phyloP scores from a whole-genome alignment of 1,140 invertebrate genomes.

The Drosophila erecta region DNA sequence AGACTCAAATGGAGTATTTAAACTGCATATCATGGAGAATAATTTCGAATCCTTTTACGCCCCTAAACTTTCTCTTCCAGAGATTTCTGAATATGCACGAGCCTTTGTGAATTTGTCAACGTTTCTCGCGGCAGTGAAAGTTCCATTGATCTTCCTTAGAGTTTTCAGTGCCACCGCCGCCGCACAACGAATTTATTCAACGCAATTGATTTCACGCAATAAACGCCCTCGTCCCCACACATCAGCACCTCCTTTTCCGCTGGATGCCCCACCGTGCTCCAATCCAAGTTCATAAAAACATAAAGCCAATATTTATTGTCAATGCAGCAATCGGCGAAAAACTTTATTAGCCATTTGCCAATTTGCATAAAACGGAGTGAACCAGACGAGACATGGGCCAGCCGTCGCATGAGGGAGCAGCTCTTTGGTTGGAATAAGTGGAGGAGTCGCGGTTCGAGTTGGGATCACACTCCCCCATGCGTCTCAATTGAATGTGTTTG shows the following conservation, averaged over 20 bases:
- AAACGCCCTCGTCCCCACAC: conserved; percentile 43
- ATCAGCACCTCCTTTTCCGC: conserved; percentile 37
- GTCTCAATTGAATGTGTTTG: conserved; percentile 22
- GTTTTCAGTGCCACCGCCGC: conserved; percentile 15
- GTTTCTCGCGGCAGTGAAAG: conserved; percentile 33
- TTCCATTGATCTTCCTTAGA: conserved; percentile 39
- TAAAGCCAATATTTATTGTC: conserved; percentile 68
- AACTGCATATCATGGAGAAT: too few relatives aligned
- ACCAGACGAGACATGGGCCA: conserved; percentile 18
- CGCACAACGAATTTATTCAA: conserved; percentile 35
- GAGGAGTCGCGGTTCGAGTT: conserved; percentile 11
- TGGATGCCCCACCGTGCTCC: conserved; percentile 1
- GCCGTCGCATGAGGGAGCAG: conserved; percentile 6
- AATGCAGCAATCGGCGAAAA: conserved; percentile 35
- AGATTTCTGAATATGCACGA: conserved; percentile 5
- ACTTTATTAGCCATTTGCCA: conserved; percentile 72
- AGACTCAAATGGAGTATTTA: too few relatives aligned
- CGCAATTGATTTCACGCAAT: conserved; percentile 48
- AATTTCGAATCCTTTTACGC: background rate
- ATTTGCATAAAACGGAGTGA: conserved; percentile 60
- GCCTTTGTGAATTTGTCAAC: conserved; percentile 29
- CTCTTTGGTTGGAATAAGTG: conserved; percentile 1
- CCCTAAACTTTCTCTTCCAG: conserved; percentile 24
- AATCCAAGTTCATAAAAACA: conserved; percentile 57
- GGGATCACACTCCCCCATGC: conserved; percentile 27